Percentiles rank a stretch among this genome's conserved stretches.
phyloP scores from a whole-genome alignment of 1,140 invertebrate species.

The Chrysomallon squamiferum region DNA sequence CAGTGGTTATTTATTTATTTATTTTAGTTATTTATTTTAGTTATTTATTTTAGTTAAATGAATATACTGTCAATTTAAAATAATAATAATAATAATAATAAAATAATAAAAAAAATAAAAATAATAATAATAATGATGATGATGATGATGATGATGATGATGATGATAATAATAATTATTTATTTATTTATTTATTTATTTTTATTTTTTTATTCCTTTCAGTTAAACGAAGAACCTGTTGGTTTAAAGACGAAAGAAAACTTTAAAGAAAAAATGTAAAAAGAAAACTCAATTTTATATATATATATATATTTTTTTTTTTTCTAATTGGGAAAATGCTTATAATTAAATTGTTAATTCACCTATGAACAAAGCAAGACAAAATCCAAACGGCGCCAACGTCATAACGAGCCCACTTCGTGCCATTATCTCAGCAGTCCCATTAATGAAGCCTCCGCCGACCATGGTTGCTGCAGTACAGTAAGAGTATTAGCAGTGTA shows the following conservation, averaged over 20 bases:
- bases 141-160: too few species aligned
- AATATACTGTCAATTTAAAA: not conserved
- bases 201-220: too few species aligned
- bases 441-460: constrained; percentile 96
- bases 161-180: too few species aligned
- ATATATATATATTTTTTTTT: not conserved
- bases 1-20: not conserved
- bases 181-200: too few species aligned
- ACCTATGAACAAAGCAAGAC: constrained; percentile 87
- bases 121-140: too few species aligned
- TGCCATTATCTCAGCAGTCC: constrained; percentile 93
- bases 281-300: not conserved
- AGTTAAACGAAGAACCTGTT: too few species aligned
- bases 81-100: not conserved
- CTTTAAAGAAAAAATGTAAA: not conserved
- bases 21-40: too few species aligned
- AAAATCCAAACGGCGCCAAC: constrained; percentile 94
- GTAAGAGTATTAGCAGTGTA: not conserved
- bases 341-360: constrained; percentile 62
- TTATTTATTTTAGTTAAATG: not conserved
- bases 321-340: not conserved
- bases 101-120: not conserved
- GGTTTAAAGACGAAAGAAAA: not conserved
- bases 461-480: constrained; percentile 86
- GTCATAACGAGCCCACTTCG: constrained; percentile 87